Percentiles rank a stretch among this genome's conserved stretches.
Conservation (phyloP, 1,140 invertebrate genomes). For the Dendroctonus ponderosae region DNA sequence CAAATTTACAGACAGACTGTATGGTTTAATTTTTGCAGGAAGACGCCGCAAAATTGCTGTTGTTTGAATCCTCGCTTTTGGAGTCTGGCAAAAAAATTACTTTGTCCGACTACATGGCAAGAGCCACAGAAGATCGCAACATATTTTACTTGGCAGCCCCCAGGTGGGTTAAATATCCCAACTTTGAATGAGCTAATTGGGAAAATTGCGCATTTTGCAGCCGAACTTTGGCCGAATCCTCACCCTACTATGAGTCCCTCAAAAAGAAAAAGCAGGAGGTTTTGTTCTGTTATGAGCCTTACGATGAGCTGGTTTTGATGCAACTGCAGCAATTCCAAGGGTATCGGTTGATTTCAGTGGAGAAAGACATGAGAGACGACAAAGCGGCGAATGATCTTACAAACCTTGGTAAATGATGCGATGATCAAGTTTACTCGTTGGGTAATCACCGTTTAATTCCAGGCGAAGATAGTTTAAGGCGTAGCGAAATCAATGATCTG, state of each 20-base stretch:
- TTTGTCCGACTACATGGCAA: constrained; percentile 77
- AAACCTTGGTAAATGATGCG: constrained; percentile 49
- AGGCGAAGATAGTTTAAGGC: constrained; percentile 68
- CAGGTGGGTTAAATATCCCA: constrained; percentile 59
- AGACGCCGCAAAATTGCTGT: constrained; percentile 84
- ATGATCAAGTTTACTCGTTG: background rate
- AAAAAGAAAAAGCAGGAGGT: constrained; percentile 87
- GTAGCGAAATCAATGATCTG: constrained; percentile 72
- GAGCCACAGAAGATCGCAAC: constrained; percentile 71
- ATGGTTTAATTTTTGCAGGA: constrained; percentile 61
- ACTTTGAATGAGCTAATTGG: background rate
- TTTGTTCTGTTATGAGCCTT: constrained; percentile 91
- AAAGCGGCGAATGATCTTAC: constrained; percentile 58
- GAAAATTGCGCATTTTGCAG: constrained; percentile 55
- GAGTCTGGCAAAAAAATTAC: constrained; percentile 72
- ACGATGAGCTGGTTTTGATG: constrained; percentile 93
- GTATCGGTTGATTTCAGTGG: constrained; percentile 81
- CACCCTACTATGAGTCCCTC: constrained; percentile 92
- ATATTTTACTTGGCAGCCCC: constrained; percentile 94
- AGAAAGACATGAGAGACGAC: constrained; percentile 88
- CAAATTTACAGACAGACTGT: constrained; percentile 7
- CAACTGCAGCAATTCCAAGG: constrained; percentile 82
- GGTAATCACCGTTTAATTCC: constrained; percentile 30
- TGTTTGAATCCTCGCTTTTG: constrained; percentile 87
- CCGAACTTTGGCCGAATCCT: constrained; percentile 84